These are phyloP conservation scores for Eulacestoma nigropectus DNA, from an alignment of 2,113 vertebrate genomes.

Conservation along the genomic window DNA sequence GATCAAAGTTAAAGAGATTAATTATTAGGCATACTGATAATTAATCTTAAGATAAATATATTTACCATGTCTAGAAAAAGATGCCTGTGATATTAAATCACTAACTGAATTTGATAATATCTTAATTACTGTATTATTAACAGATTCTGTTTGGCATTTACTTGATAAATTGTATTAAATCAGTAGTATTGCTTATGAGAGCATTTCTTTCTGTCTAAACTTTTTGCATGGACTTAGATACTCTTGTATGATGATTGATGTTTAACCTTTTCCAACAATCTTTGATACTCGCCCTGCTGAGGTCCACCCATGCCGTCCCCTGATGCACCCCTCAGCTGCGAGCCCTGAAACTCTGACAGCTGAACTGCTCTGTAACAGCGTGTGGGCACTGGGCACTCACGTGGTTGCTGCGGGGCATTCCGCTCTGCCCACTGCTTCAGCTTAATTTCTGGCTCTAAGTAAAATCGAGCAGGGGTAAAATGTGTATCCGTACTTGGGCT, in stretches of 20 bases:
- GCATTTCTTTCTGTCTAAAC: background rate
- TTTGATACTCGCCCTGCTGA: background rate
- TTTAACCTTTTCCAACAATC: background rate
- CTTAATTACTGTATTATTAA: background rate
- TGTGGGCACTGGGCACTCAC: background rate
- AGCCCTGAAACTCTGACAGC: background rate
- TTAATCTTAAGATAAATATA: background rate
- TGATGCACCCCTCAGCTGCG: background rate
- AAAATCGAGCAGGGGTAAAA: background rate
- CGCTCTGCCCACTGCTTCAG: background rate
- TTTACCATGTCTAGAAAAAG: background rate
- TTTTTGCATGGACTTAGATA: background rate
- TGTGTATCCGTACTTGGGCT: background rate
- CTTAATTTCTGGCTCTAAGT: background rate
- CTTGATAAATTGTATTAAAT: background rate
- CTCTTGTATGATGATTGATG: background rate
- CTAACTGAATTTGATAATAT: background rate
- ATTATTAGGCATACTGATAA: background rate
- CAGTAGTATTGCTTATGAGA: background rate
- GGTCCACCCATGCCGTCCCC: background rate
- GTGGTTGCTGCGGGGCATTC: background rate
- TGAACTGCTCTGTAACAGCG: background rate
- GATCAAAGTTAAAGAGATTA: background rate
- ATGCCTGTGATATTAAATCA: background rate
- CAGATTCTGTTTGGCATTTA: background rate